Base-by-base conservation (phyloP, 2,888 invertebrate species). In the Tinea semifulvella region DNA sequence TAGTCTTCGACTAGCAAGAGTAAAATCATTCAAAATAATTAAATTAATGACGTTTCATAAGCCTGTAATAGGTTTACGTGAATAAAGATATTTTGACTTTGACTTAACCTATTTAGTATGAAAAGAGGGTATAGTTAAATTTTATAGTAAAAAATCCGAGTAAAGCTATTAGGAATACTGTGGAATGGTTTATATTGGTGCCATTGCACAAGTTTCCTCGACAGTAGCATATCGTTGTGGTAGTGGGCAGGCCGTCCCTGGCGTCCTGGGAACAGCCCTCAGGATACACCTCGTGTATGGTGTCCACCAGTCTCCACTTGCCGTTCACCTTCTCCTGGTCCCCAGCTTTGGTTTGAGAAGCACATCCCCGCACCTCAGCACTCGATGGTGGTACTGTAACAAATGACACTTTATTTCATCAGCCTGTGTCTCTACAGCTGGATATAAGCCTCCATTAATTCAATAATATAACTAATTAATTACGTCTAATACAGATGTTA, bases 171-270 rank as follows among this genome's bases (percentile, higher is more conserved):
- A 38, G 18, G 2, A n/a, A 10, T 17, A 11, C 17, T 2, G 7
- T 38, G 10, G n/a, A 38, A n/a, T n/a, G n/a, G 10, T 38, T 38
- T 7, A 10, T 40, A 13, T 10, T 14, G 19, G 81, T 79, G 7
- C 72, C 61, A 61, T 93, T 94, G 60, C 93, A 94, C 25, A 88
- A 67, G 54, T 89, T 81, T 1, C 85, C 86, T 43, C 86, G 80
- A 57, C 93, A 94, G 60, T 90, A 91, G 60, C 93, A 94, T 56
- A 88, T 84, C 48, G 84, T 68, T 0, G 87, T 80, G 26, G 77
- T 81, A 1, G 85, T 82, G 1, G 79, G 71, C 10, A 84, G 73
- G n/a, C 83, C 75, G 5, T 85, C 85, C 49, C 77, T 83, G 40
- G 85, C 81, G 52, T 85, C 84, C 14, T 84, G 82, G 16, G 66